Evolutionary conservation across 2,797 vertebrate genomes (phyloP).

Genomic region (Picus viridis): DNA sequence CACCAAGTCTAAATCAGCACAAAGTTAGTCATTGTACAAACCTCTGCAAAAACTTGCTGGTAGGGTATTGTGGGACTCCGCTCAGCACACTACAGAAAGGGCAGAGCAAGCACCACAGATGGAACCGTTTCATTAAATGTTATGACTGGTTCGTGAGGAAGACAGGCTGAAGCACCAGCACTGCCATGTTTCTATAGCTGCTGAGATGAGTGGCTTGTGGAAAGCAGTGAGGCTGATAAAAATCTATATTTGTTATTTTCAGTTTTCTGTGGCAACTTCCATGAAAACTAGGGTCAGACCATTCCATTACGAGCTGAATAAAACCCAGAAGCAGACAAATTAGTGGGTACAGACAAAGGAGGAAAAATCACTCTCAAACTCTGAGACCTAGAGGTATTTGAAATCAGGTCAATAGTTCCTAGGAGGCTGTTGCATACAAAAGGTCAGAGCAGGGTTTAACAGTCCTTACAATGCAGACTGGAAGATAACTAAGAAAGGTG

Average conservation of each 20-base stretch:
- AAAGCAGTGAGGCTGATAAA: not conserved
- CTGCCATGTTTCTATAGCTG: not conserved
- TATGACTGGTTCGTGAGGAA: not conserved
- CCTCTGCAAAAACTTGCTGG: not conserved
- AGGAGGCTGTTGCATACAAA: not conserved
- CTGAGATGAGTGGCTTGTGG: not conserved
- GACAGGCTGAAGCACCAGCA: not conserved
- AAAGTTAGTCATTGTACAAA: conserved; percentile 21
- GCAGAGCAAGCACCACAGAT: not conserved
- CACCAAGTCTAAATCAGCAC: conserved; percentile 38
- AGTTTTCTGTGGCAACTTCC: not conserved
- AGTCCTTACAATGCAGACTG: not conserved
- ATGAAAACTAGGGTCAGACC: not conserved
- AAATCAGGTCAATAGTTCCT: not conserved
- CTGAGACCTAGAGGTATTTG: not conserved
- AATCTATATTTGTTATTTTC: not conserved
- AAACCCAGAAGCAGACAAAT: conserved; percentile 5
- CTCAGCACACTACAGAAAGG: not conserved
- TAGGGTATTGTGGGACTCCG: not conserved
- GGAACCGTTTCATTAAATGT: not conserved
- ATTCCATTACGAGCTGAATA: not conserved
- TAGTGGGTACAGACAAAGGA: not conserved
- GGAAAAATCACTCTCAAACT: not conserved
- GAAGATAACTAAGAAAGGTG: not conserved
- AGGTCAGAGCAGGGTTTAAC: not conserved